Evolutionary conservation across 2,113 vertebrate genomes (phyloP), one percentile per base, ranked within the genome.

Genomic region (Aepyceros melampus): DNA sequence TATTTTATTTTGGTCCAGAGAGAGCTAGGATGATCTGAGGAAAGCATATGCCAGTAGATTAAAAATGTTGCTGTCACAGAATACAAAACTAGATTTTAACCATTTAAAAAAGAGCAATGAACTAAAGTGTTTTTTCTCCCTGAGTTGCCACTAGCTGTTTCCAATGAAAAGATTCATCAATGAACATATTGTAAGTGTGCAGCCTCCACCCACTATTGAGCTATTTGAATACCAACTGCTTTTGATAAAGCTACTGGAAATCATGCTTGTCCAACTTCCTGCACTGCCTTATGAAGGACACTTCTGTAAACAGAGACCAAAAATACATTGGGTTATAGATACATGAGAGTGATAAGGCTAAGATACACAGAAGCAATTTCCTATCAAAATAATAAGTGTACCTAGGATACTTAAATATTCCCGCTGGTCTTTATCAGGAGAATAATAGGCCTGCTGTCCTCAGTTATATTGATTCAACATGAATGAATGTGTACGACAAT

Each of bases 391-490:
- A 79, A 60, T 43, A 84, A 84, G 85, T 56, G 96, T 86, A 78
- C 94, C 96, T 95, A 83, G 92, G 97, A 91, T 64, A 95, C 90
- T 47, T 64, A 95, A 93, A 71, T 97, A 97, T 98, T 15, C 45
- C 78, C 64, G 23, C 60, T 89, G 60, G 56, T 92, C 53, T 96
- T 96, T 97, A 94, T 97, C 85, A 81, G 49, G 27, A 36, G 8
- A 94, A 58, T 84, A 81, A 95, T 51, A 94, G 58, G 12, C 49
- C 33, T 89, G n/a, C 45, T 95, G 40, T 21, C 36, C 40, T 92
- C 21, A 60, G 1, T 53, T 67, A 9, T 79, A 43, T 86, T 89
- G 94, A 97, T 31, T 92, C 81, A 88, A 71, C 25, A 29, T 81
- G 49, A 90, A 78, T 14, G 67, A 36, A 67, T 16, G 51, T 21